Evolutionary conservation across 2,113 vertebrate genomes (phyloP), one percentile per base, ranked within the genome.

Genomic region (Beaufortia kweichowensis): DNA sequence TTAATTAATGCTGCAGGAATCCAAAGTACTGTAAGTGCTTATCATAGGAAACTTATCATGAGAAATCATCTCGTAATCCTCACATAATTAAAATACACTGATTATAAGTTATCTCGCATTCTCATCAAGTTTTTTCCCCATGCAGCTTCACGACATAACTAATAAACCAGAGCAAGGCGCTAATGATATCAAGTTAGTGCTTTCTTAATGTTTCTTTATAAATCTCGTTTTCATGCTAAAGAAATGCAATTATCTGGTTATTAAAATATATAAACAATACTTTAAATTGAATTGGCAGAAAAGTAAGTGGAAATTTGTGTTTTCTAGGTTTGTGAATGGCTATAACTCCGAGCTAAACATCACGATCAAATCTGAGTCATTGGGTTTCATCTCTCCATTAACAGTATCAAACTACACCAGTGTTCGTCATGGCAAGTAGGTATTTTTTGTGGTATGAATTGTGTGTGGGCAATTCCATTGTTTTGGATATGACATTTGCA

Each of bases 101-200:
- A 26, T 48, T 66, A 10, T 23, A 41, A 24, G 15, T 19, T 17
- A 29, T 46, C 2, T 6, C 39, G 29, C 4, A 15, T n/a, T 74
- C 56, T 67, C 15, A 75, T 59, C 8, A 24, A 21, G 14, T 48
- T 26, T 14, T 41, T 5, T 72, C 7, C 79, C 66, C 24, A 56
- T 39, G n/a, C 67, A 88, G 65, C 0, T 24, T 0, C 81, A 89
- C 59, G 89, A 89, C 21, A 17, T 90, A 75, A 85, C 15, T 0
- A 21, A 75, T 21, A 94, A 95, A 82, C 92, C 94, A 79, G 84
- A 84, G 1, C 77, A 92, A 75, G 91, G 94, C 70, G 46, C 81
- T n/a, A 95, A 93, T 80, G 86, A 86, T 0, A 82, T 95, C 83
- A 94, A 93, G 94, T 94, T 31, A 35, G 62, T 76, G 10, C 11